Base-by-base conservation (phyloP, 2,113 vertebrate species). In the Brachyistius frenatus region DNA sequence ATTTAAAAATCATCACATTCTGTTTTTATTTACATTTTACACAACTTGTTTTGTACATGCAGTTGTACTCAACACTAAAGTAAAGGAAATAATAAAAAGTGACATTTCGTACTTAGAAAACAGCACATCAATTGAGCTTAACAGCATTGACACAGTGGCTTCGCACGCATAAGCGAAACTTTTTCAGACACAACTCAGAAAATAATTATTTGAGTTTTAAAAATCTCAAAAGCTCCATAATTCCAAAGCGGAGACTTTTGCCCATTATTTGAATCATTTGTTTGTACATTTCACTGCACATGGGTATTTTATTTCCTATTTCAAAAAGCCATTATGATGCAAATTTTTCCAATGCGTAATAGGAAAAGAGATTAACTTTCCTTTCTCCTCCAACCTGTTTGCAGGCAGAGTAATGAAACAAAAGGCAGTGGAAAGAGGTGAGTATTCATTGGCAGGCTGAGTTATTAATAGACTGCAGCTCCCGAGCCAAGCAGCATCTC, bases 381-480 rank as follows among this genome's bases (percentile, higher is more conserved):
- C 13, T 56, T 41, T n/a, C 44, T 58, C 31, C 5, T 78, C n/a
- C 60, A 57, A 78, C 52, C 55, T 86, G 81, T 81, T 73, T 73
- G 62, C 49, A 50, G 30, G 64, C 55, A 68, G 9, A 81, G 11
- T 39, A 75, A 84, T 66, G 49, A 68, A 63, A 78, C 46, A 49
- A 67, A 72, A 65, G 72, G 33, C 52, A 1, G 23, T 44, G 4
- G 39, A 78, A 67, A 54, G 39, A 16, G 23, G 4, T 37, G 23
- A 78, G 81, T 14, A 80, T 73, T 68, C 54, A 65, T 54, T 2
- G 5, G 64, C 35, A 66, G 7, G 15, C 66, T 44, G 60, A 44
- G 44, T 77, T 88, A 88, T 86, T 85, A 85, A 89, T 85, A 90
- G 47, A 54, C 14, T 39, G 79, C 30, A 6, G 44, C 70, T 85